Base-by-base conservation (phyloP, 2,113 vertebrate species). In the Rutilus rutilus region DNA sequence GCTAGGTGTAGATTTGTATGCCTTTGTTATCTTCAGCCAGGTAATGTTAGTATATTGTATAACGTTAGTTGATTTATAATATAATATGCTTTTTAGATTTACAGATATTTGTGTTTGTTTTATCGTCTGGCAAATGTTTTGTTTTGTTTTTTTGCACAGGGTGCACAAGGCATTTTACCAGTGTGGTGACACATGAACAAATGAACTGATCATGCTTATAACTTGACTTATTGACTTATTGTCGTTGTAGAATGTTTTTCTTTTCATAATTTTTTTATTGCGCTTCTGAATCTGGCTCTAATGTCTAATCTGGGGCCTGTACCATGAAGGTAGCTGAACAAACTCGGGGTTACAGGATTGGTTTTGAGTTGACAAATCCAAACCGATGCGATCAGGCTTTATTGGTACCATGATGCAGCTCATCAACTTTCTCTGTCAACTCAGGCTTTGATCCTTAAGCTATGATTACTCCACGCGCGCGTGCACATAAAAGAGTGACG, bases 161-260 rank as follows among this genome's bases (percentile, higher is more conserved):
- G 36, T 39, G 36, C 33, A 73, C 69, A 73, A 73, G 69, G 0
- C 4, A 73, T 19, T 36, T 42, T 73, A 8, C 42, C 69, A 73
- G 69, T 21, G 33, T 36, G 17, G 30, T 42, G 69, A 42, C 69
- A 42, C 69, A 42, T 73, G 19, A 73, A 39, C 33, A 73, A 73
- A 73, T 73, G 33, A 73, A 73, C 69, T 42, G 69, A 73, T 73
- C 69, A 42, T 73, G 69, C 33, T 36, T 7, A 17, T 9, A 73
- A 39, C 30, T 9, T 42, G 21, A n/a, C 25, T 64, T 42, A 10
- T 9, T 42, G 21, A n/a, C 25, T 64, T 42, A 10, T 73, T 73
- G 33, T 9, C 1, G 21, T 39, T 42, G 67, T 71, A 39, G 33
- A 39, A 39, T 71, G 8, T 17, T 71, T 71, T 39, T 19, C 27